phyloP scores from a whole-genome alignment of 30 jellyfish, hydroid and myxozoan species.

The Rhopilema esculentum region DNA sequence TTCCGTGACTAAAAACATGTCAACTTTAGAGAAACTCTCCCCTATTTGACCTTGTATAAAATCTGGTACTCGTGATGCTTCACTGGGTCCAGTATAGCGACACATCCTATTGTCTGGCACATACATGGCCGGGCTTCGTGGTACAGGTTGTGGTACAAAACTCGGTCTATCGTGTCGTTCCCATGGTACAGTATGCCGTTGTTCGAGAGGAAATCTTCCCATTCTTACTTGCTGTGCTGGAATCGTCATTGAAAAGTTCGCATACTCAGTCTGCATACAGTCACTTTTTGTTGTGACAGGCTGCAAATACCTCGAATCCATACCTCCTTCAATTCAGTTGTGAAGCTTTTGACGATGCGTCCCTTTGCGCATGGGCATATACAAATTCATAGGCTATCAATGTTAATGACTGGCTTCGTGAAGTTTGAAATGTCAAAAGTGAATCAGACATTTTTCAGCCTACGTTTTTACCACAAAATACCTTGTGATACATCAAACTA shows the following conservation, averaged over 20 bases:
- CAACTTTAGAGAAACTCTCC: conserved; percentile 21
- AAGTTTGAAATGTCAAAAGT: background rate
- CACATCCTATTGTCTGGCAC: background rate
- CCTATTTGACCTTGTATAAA: conserved; percentile 16
- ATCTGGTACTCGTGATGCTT: background rate
- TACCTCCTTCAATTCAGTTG: background rate
- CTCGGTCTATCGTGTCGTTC: background rate
- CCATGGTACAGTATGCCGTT: background rate
- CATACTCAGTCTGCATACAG: conserved; percentile 10
- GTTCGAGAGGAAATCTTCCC: background rate
- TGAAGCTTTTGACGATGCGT: background rate
- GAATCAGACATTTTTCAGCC: background rate
- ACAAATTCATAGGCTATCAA: background rate
- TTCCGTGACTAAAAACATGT: conserved; percentile 40
- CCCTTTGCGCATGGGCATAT: background rate
- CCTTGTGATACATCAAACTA: background rate
- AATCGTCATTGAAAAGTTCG: background rate
- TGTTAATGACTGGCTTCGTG: background rate
- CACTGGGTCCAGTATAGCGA: background rate
- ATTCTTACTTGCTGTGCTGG: background rate
- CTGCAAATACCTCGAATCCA: conserved; percentile 28
- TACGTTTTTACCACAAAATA: conserved; percentile 12
- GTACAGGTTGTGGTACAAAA: background rate
- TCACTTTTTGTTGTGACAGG: conserved; percentile 3
- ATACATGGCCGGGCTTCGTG: background rate